Evolutionary conservation across 2,113 vertebrate species (phyloP).

Genomic region (Isichthys henryi): DNA sequence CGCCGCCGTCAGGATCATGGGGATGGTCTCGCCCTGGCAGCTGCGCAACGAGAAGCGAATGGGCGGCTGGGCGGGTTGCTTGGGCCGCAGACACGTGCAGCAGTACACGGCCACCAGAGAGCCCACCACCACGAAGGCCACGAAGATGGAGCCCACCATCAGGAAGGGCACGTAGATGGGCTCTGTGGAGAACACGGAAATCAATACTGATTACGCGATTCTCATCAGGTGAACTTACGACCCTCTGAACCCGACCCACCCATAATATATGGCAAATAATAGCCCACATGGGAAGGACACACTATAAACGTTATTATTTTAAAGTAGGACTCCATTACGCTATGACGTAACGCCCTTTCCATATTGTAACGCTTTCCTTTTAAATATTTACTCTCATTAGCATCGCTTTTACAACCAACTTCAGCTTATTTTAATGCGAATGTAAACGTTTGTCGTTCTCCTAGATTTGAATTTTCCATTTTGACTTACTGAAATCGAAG

Average conservation of each 20-base stretch:
- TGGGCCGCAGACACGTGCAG: slow-evolving; percentile 90
- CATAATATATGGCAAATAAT: not conserved
- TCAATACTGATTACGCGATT: not conserved
- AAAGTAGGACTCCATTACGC: not conserved
- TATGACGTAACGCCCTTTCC: not conserved
- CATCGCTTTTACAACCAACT: not conserved
- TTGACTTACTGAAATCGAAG: not conserved
- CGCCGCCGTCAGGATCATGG: slow-evolving; percentile 86
- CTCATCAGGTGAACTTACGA: not conserved
- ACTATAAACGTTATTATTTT: not conserved
- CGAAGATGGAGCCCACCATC: slow-evolving; percentile 92
- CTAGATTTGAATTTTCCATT: not conserved
- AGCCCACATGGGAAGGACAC: not conserved
- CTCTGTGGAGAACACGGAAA: slow-evolving; percentile 58
- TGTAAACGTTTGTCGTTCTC: not conserved
- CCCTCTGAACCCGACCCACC: not conserved
- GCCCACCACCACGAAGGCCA: slow-evolving; percentile 88
- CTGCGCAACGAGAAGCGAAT: slow-evolving; percentile 86
- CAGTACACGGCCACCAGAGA: slow-evolving; percentile 91
- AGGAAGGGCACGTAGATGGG: slow-evolving; percentile 94
- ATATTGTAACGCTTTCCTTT: not conserved
- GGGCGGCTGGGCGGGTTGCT: slow-evolving; percentile 79
- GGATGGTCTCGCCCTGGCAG: slow-evolving; percentile 90
- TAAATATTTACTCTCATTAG: not conserved
- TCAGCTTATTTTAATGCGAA: not conserved